Evolutionary conservation across 2,113 vertebrate species (phyloP).

Genomic region (Progne subis): DNA sequence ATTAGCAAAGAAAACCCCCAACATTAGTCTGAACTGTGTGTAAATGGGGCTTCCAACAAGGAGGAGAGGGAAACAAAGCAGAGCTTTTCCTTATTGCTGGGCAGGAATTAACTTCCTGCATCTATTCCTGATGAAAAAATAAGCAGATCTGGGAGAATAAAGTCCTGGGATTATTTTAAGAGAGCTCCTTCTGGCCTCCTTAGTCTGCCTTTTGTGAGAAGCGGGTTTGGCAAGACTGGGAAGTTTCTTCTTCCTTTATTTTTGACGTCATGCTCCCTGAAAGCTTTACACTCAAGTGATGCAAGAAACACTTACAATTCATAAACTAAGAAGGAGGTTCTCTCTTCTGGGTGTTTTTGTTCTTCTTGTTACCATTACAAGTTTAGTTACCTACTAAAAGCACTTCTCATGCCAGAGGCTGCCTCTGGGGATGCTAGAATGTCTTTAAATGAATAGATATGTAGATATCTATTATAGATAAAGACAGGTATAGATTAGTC

Average conservation of each 20-base stretch:
- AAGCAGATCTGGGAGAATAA: not conserved
- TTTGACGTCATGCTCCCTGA: not conserved
- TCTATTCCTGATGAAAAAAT: not conserved
- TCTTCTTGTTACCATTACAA: not conserved
- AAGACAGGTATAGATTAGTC: not conserved
- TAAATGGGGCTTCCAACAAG: not conserved
- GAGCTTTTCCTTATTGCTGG: not conserved
- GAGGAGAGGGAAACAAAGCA: not conserved
- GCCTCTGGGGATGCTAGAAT: not conserved
- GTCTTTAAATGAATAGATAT: not conserved
- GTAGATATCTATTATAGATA: not conserved
- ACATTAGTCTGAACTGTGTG: not conserved
- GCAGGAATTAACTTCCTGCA: not conserved
- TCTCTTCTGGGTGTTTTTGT: not conserved
- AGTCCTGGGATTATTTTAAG: not conserved
- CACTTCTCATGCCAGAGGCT: not conserved
- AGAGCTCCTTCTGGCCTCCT: not conserved
- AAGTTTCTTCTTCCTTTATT: not conserved
- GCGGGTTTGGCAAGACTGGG: not conserved
- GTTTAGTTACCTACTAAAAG: not conserved
- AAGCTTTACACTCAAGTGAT: not conserved
- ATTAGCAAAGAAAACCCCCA: constrained; percentile 43
- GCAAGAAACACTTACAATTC: not conserved
- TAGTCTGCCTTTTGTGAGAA: not conserved
- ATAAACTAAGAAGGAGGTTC: not conserved